These are phyloP conservation scores for Channallabes apus DNA, from an alignment of 2,797 vertebrate genomes.

Conservation along the genomic window DNA sequence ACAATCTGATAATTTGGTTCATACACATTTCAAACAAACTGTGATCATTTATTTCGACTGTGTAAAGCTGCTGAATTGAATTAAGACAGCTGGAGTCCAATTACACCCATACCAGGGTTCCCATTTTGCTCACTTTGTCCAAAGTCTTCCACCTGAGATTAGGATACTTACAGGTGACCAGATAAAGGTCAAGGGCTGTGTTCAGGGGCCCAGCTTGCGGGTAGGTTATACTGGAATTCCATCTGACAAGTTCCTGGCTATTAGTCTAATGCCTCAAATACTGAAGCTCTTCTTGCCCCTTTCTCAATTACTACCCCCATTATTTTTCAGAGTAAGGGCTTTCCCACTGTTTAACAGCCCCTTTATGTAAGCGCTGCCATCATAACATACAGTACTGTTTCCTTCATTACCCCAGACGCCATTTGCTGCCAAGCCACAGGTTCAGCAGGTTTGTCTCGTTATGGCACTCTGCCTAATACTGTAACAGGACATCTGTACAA, in stretches of 20 bases:
- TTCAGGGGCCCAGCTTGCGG: background rate
- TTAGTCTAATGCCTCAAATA: background rate
- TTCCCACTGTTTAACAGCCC: background rate
- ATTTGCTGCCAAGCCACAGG: background rate
- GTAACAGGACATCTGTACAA: background rate
- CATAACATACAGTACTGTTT: background rate
- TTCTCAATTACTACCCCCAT: background rate
- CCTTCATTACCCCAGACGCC: background rate
- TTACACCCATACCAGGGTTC: background rate
- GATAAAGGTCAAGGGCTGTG: background rate
- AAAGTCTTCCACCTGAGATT: background rate
- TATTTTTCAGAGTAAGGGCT: background rate
- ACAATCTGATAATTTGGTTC: too few relatives aligned
- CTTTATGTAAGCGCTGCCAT: background rate
- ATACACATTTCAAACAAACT: too few relatives aligned
- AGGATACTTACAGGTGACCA: background rate
- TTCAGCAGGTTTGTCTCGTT: background rate
- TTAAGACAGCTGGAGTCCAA: background rate
- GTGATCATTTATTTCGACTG: too few relatives aligned
- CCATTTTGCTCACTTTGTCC: background rate
- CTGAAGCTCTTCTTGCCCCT: background rate
- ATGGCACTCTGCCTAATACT: background rate
- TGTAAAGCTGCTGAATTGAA: too few relatives aligned
- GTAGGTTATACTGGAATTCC: background rate
- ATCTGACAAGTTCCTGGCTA: background rate